A percentile compares a stretch with the other conserved stretches of the same genome.
phyloP scores from a whole-genome alignment of 1,140 invertebrate genomes.

The Trichogramma pretiosum region DNA sequence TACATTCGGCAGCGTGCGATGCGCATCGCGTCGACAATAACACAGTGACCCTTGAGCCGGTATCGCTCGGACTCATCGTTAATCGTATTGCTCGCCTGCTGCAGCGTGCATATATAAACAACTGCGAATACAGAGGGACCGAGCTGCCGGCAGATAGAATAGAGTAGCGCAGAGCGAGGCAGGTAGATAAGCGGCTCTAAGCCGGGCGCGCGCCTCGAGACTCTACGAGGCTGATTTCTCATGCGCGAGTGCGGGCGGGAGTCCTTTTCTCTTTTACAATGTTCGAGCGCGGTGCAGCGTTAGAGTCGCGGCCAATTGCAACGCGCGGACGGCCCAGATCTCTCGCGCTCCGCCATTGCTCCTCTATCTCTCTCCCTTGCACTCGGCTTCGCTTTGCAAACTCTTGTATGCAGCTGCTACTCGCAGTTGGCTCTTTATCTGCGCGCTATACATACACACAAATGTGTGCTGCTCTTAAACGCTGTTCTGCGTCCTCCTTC shows the following conservation, averaged over 20 bases:
- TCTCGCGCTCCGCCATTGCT: constrained; percentile 6
- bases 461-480: background rate
- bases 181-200: too few relatives aligned
- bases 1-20: too few relatives aligned
- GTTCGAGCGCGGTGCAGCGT: constrained; percentile 36
- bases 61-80: too few relatives aligned
- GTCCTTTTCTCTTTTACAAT: constrained; percentile 39
- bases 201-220: too few relatives aligned
- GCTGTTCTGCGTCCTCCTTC: constrained; percentile 1
- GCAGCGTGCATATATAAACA: too few relatives aligned
- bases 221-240: too few relatives aligned
- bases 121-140: background rate
- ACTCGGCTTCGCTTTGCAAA: background rate
- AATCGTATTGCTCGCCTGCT: too few relatives aligned
- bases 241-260: constrained; percentile 40
- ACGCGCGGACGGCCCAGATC: constrained; percentile 19
- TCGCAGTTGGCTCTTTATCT: too few relatives aligned
- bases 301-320: constrained; percentile 40
- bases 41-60: too few relatives aligned
- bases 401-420: too few relatives aligned
- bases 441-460: background rate
- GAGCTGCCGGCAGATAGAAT: background rate
- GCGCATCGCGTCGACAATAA: too few relatives aligned
- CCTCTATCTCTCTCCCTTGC: background rate
- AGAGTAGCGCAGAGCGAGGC: background rate